phyloP scores from a whole-genome alignment of 2,797 vertebrate genomes.

The Bryconaethiops microstoma region DNA sequence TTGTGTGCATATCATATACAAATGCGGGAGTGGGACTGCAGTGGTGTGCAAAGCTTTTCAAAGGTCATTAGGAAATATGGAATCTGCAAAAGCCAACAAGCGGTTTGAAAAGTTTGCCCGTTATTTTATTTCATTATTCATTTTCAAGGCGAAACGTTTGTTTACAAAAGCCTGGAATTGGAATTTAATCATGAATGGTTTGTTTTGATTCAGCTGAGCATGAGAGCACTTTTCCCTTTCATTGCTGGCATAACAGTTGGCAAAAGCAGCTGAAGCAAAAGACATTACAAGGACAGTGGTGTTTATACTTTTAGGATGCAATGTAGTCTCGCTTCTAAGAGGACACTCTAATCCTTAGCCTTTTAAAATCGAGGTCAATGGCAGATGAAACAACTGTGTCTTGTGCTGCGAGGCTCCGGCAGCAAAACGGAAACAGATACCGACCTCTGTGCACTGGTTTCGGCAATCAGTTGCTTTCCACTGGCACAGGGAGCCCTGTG shows the following conservation, averaged over 20 bases:
- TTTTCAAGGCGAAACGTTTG: slow-evolving; percentile 18
- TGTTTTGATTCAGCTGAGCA: background rate
- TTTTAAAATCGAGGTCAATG: background rate
- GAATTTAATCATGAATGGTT: slow-evolving; percentile 30
- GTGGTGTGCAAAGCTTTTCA: background rate
- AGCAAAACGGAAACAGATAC: background rate
- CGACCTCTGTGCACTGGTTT: background rate
- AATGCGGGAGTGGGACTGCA: background rate
- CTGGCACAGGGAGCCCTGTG: background rate
- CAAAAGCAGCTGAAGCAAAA: background rate
- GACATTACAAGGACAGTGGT: background rate
- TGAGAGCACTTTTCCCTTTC: background rate
- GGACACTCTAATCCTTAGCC: background rate
- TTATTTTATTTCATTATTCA: slow-evolving; percentile 19
- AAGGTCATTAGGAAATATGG: slow-evolving; percentile 6
- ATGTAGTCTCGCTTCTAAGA: background rate
- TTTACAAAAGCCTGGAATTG: slow-evolving; percentile 11
- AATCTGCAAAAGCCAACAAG: background rate
- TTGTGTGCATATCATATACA: background rate
- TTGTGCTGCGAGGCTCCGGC: background rate
- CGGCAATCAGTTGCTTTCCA: background rate
- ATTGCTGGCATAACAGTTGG: background rate
- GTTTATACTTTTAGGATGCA: background rate
- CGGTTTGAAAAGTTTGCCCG: background rate
- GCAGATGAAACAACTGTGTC: background rate